These are phyloP conservation scores for Amphiprion ocellaris DNA, from an alignment of 2,113 vertebrate species.

Conservation along the genomic window DNA sequence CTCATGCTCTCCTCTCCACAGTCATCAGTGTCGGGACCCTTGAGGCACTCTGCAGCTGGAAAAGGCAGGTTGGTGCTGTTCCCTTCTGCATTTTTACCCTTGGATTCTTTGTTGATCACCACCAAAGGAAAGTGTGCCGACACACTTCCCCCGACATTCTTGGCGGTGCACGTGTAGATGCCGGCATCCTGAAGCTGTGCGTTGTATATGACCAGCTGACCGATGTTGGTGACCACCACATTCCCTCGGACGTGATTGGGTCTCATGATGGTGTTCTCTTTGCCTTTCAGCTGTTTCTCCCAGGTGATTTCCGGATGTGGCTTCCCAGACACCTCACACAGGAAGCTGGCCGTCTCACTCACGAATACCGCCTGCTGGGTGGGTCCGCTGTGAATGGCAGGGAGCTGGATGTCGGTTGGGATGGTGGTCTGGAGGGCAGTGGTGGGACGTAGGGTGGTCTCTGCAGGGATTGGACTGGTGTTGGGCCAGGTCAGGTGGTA, in stretches of 20 bases:
- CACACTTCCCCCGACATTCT: constrained; percentile 89
- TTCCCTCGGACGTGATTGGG: constrained; percentile 94
- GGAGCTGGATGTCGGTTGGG: constrained; percentile 85
- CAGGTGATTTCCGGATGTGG: constrained; percentile 94
- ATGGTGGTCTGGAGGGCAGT: constrained; percentile 90
- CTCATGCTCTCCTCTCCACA: constrained; percentile 94
- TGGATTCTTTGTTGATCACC: constrained; percentile 86
- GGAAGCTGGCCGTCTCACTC: constrained; percentile 96
- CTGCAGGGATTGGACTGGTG: constrained; percentile 90
- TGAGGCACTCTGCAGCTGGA: constrained; percentile 91
- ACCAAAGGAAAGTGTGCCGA: constrained; percentile 91
- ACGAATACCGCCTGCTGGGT: constrained; percentile 89
- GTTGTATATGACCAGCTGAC: constrained; percentile 97
- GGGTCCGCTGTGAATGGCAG: constrained; percentile 87
- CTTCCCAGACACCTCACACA: constrained; percentile 92
- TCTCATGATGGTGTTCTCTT: constrained; percentile 92
- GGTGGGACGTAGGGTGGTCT: constrained; percentile 92
- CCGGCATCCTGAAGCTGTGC: constrained; percentile 92
- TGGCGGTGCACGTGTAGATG: constrained; percentile 94
- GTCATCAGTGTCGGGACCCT: constrained; percentile 90
- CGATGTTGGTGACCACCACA: constrained; percentile 96
- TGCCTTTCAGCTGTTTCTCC: constrained; percentile 94
- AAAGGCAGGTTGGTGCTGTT: constrained; percentile 86
- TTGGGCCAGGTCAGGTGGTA: constrained; percentile 96
- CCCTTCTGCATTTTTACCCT: constrained; percentile 67